Percentiles rank a stretch among this genome's conserved stretches.
These are phyloP conservation scores for Scaptomyza flava DNA, from an alignment of 2,888 invertebrate genomes.

Conservation along the genomic window DNA sequence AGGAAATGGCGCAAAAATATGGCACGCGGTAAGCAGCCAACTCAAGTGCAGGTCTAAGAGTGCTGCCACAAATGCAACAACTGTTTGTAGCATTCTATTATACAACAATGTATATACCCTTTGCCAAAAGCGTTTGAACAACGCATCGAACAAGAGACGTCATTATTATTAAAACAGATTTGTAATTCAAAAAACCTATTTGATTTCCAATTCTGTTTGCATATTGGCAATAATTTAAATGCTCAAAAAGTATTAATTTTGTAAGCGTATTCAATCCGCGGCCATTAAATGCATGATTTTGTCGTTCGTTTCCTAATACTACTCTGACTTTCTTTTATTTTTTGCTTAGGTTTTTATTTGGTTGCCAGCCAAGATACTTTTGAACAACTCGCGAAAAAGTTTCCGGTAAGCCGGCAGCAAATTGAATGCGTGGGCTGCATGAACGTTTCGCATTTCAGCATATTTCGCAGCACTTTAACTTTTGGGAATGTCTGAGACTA, in stretches of 20 bases:
- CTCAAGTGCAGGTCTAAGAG: conserved; percentile 28
- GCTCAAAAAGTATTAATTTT: background rate
- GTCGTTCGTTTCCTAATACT: conserved; percentile 3
- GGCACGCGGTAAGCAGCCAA: conserved; percentile 76
- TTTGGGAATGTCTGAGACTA: conserved; percentile 24
- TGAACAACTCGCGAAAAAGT: conserved; percentile 55
- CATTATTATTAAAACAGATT: background rate
- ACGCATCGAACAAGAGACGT: background rate
- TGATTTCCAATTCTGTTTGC: background rate
- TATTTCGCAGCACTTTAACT: conserved; percentile 7
- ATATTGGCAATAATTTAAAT: background rate
- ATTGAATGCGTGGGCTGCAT: conserved; percentile 50
- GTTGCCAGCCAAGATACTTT: conserved; percentile 52
- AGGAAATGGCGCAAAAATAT: conserved; percentile 78
- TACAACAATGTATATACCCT: conserved; percentile 9
- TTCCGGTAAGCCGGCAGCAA: conserved; percentile 25
- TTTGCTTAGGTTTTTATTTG: conserved; percentile 7
- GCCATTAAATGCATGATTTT: background rate
- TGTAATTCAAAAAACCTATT: background rate
- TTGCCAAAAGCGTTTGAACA: background rate
- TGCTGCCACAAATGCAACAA: conserved; percentile 36
- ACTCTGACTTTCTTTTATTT: conserved; percentile 5
- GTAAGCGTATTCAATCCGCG: too few relatives aligned
- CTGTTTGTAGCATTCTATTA: conserved; percentile 27
- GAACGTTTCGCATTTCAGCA: conserved; percentile 26